Evolutionary conservation across 2,888 invertebrate species (phyloP), one percentile per base, ranked within the genome.

Genomic region (Dyspetes luteomarginatus): DNA sequence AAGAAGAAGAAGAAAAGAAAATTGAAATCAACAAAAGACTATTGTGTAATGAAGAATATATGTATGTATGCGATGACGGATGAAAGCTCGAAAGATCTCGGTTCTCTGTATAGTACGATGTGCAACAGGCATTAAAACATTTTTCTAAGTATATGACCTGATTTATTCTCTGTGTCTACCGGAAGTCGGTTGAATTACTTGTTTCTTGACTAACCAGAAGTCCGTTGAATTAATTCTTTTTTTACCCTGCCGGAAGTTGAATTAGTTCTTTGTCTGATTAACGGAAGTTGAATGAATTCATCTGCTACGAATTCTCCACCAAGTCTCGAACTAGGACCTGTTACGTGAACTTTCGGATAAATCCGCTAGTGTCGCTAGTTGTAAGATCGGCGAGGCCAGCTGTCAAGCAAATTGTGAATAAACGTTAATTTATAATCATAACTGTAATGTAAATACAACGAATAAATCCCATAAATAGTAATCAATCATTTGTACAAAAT

Each of bases 71-170:
- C 84, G 86, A 86, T 84, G 86, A 89, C 74, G 86, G 74, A 87
- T 89, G 86, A 67, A 83, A 84, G 74, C 82, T 85, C 79, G 78
- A 80, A 84, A 83, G 81, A 86, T 81, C 84, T 86, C 81, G 86
- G 86, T 87, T 88, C 84, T 86, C 87, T 90, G 89, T 90, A 89
- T 87, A 87, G 85, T 88, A 89, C 85, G 85, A 87, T 74, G 83
- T 83, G 82, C 83, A 86, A 80, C 81, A 84, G 69, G 83, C 86
- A 90, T 89, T 87, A 89, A 89, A 89, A 82, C 83, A 87, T 88
- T 89, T 90, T 89, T 88, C 86, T 87, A 85, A 81, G 84, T 82
- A 85, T 28, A 15, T 48, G 30, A 9, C 24, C 12, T 36, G 12
- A 12, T 36, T 36, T 0, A 36, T 36, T 36, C 7, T 0, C 4